Evolutionary conservation across 2,113 vertebrate species (phyloP).

Genomic region (Phocoena sinus): DNA sequence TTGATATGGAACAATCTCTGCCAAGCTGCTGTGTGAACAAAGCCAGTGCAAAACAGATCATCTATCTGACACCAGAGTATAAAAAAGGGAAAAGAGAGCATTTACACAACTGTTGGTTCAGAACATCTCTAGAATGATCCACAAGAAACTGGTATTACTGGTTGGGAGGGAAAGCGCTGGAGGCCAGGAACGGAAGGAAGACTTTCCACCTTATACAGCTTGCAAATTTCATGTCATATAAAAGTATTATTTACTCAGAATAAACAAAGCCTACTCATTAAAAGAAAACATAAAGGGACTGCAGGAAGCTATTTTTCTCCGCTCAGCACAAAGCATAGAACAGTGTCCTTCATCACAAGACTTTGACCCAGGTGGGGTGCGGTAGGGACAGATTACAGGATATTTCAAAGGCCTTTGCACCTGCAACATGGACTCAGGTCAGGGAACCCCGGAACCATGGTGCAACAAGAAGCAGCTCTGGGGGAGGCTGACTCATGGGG

Average conservation of each 20-base stretch:
- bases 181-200: neutral
- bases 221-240: too few species aligned
- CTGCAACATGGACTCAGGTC: neutral
- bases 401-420: neutral
- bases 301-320: neutral
- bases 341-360: neutral
- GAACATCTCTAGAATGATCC: neutral
- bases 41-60: neutral
- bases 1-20: neutral
- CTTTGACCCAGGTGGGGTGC: neutral
- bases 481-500: neutral
- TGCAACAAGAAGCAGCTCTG: neutral
- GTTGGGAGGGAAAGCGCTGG: neutral
- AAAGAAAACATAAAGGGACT: neutral
- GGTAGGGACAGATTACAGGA: neutral
- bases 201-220: too few species aligned
- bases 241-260: too few species aligned
- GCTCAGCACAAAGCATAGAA: neutral
- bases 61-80: neutral
- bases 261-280: neutral
- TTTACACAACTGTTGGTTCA: neutral
- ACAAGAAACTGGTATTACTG: neutral
- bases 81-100: neutral
- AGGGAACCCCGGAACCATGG: neutral
- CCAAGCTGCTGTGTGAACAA: neutral